Evolutionary conservation across 2,888 invertebrate genomes (phyloP).

Genomic region (Netelia inedita): DNA sequence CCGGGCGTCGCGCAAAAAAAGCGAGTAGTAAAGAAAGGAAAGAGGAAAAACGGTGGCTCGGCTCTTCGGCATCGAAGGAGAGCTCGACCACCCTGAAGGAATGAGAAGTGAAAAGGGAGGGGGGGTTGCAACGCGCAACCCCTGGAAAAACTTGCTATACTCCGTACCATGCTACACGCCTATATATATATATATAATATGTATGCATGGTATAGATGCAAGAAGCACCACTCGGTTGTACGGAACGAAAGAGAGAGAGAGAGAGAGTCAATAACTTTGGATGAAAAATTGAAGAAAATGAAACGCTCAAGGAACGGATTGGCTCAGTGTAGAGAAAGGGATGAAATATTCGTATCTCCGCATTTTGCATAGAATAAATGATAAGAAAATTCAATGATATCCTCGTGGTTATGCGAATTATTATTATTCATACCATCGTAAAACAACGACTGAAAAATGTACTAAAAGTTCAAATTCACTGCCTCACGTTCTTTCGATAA

Average conservation of each 20-base stretch:
- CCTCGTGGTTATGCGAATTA: neutral
- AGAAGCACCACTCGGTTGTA: constrained; percentile 1
- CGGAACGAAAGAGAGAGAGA: neutral
- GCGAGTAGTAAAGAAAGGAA: constrained; percentile 46
- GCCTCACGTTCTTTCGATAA: no score
- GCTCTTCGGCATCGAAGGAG: constrained; percentile 27
- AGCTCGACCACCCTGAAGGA: constrained; percentile 33
- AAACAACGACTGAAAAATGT: neutral
- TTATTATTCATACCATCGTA: neutral
- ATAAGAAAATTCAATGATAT: neutral
- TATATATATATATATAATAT: constrained; percentile 14
- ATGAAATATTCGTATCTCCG: neutral
- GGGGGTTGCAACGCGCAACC: constrained; percentile 2
- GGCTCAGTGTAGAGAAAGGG: neutral
- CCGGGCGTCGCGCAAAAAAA: constrained; percentile 48
- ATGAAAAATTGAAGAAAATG: constrained; percentile 38
- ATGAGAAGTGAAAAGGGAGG: constrained; percentile 46
- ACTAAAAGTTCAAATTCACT: no score
- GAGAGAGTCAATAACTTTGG: constrained; percentile 27
- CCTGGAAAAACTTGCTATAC: constrained; percentile 10
- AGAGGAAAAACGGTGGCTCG: constrained; percentile 3
- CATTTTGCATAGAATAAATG: constrained; percentile 8
- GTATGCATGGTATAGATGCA: constrained; percentile 2
- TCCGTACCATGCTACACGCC: neutral
- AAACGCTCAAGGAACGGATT: neutral